These are phyloP conservation scores for Tauraco erythrolophus DNA, from an alignment of 2,113 vertebrate species.

Conservation along the genomic window DNA sequence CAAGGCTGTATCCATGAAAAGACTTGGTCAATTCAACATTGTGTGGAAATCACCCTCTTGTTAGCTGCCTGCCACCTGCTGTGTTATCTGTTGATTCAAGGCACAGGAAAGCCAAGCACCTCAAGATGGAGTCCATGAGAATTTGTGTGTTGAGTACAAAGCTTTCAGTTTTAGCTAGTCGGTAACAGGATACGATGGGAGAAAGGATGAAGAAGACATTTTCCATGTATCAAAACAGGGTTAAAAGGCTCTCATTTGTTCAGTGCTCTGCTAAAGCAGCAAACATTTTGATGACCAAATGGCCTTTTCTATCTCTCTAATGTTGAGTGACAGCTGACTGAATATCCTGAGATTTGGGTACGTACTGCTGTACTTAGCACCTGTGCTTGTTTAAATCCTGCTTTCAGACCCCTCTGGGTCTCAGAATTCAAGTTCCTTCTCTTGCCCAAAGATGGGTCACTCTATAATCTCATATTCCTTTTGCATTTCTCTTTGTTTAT, in stretches of 20 bases:
- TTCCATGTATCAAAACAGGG: neutral
- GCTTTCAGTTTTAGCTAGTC: neutral
- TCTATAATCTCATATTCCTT: neutral
- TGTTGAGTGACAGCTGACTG: neutral
- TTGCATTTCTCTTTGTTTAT: neutral
- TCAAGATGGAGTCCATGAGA: neutral
- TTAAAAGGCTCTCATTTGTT: neutral
- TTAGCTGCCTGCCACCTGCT: neutral
- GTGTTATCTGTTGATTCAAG: neutral
- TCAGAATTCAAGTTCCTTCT: neutral
- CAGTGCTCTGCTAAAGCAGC: neutral
- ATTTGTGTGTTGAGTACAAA: neutral
- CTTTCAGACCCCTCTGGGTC: neutral
- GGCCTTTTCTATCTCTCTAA: neutral
- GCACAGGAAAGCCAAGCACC: neutral
- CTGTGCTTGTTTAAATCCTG: neutral
- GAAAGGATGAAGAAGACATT: neutral
- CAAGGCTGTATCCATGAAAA: neutral
- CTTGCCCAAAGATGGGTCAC: neutral
- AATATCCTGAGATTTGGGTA: neutral
- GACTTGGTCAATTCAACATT: neutral
- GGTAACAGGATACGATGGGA: neutral
- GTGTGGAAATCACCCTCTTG: neutral
- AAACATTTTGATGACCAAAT: neutral
- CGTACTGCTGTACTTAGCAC: neutral